A percentile compares a stretch with the other conserved stretches of the same genome.
Conservation (phyloP, 1,140 invertebrate genomes). For the Teleogryllus occipitalis region DNA sequence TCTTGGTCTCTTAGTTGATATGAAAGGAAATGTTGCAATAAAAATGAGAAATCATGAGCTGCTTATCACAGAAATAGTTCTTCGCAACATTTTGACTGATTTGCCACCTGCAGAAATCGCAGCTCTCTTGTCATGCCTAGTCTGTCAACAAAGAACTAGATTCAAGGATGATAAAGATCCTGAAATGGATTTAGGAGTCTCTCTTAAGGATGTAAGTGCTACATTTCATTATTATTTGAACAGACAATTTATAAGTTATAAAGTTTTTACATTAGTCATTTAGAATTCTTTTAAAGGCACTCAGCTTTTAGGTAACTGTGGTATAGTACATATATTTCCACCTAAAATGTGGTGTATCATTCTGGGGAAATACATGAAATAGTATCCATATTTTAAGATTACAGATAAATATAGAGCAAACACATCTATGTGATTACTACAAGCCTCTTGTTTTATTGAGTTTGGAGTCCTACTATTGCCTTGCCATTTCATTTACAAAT, state of each 20-base stretch:
- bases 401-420: too few species aligned
- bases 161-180: not conserved
- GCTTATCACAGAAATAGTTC: conserved; percentile 91
- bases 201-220: conserved; percentile 38
- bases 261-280: too few species aligned
- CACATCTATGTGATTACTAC: too few species aligned
- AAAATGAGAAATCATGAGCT: conserved; percentile 90
- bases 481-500: too few species aligned
- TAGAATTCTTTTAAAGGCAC: too few species aligned
- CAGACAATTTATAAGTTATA: too few species aligned
- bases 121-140: conserved; percentile 80
- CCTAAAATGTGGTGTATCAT: too few species aligned
- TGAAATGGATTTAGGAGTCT: conserved; percentile 44
- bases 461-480: too few species aligned
- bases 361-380: too few species aligned
- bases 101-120: conserved; percentile 85
- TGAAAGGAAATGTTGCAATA: conserved; percentile 91
- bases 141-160: conserved; percentile 58
- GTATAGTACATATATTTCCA: too few species aligned
- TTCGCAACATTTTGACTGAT: conserved; percentile 82
- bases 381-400: too few species aligned
- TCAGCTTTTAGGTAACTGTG: not conserved
- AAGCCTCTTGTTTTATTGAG: too few species aligned
- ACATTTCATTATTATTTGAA: not conserved
- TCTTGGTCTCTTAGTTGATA: conserved; percentile 45